Base-by-base conservation (phyloP, 2,113 vertebrate genomes). In the Pterocles gutturalis region DNA sequence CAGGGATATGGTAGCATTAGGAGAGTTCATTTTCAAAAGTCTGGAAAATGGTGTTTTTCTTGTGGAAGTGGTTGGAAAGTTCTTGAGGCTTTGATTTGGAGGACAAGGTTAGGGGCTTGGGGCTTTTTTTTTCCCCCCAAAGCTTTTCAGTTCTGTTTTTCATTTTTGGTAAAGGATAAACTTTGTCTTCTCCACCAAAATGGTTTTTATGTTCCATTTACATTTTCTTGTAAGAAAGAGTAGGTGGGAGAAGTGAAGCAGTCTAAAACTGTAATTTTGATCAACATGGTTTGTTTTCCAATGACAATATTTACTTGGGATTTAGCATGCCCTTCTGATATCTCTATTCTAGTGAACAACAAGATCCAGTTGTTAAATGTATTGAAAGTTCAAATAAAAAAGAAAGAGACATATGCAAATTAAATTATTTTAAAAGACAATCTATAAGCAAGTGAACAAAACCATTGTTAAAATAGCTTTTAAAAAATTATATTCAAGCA, bases 1-100 rank as follows among this genome's bases (percentile, higher is more conserved):
- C 46, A 54, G 26, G 15, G 9, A 33, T 3, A 0, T 8, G 22
- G 10, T 16, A 18, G 14, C 2, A 2, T 29, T 58, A 41, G 26
- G 46, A 73, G 48, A 76, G 28, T 28, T 6, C 3, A 7, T 78
- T 69, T 81, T 90, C 36, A 36, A 4, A 46, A 54, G n/a, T 62
- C 34, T 72, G 21, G 36, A 49, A 85, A 85, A 43, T 43, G 0
- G 0, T 73, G 15, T 26, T 36, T 66, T 83, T 6, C 2, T 58
- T 78, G 8, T 45, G 58, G 36, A 14, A 73, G 16, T 53, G 41
- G 3, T 48, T 73, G 34, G 46, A 65, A 55, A 61, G 26, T 29
- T 81, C 36, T 57, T 33, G 21, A 58, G 31, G 20, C 34, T 84
- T 83, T 83, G 26, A 38, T 82, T 82, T 87, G 33, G 24, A 66